Evolutionary conservation across 2,113 vertebrate genomes (phyloP).

Genomic region (Nesoenas mayeri): DNA sequence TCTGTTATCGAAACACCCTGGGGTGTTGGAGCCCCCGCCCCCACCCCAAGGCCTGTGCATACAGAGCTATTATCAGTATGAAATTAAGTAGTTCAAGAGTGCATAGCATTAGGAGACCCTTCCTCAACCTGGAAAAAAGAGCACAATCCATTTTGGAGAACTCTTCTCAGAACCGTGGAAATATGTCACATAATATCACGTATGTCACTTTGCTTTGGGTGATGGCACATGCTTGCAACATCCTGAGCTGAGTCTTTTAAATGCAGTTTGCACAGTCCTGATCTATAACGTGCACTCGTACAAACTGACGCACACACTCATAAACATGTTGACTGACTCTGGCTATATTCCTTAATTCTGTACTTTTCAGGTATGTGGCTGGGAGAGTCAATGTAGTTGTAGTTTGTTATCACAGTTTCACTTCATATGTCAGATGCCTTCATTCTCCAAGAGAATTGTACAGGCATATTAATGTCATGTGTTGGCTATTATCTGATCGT

Average conservation of each 20-base stretch:
- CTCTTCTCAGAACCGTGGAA: background rate
- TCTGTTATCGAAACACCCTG: slow-evolving; percentile 38
- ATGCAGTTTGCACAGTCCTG: background rate
- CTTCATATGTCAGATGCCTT: too few relatives aligned
- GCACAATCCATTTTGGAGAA: background rate
- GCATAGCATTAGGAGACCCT: background rate
- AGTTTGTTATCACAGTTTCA: background rate
- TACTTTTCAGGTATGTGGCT: background rate
- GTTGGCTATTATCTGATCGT: background rate
- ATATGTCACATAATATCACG: background rate
- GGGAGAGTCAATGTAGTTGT: background rate
- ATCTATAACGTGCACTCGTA: background rate
- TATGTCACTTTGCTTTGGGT: background rate
- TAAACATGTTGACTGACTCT: background rate
- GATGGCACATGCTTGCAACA: background rate
- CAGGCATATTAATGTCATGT: background rate
- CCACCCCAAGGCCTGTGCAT: background rate
- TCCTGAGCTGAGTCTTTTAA: background rate
- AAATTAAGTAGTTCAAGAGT: background rate
- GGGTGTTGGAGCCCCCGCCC: background rate
- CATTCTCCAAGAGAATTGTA: background rate
- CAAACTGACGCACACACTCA: background rate
- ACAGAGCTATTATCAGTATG: background rate
- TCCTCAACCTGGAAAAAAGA: background rate
- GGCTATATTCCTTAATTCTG: rapidly evolving